Percentiles rank a stretch among this genome's conserved stretches.
Evolutionary conservation across 1,140 invertebrate species (phyloP).

Genomic region (Orussus abietinus): DNA sequence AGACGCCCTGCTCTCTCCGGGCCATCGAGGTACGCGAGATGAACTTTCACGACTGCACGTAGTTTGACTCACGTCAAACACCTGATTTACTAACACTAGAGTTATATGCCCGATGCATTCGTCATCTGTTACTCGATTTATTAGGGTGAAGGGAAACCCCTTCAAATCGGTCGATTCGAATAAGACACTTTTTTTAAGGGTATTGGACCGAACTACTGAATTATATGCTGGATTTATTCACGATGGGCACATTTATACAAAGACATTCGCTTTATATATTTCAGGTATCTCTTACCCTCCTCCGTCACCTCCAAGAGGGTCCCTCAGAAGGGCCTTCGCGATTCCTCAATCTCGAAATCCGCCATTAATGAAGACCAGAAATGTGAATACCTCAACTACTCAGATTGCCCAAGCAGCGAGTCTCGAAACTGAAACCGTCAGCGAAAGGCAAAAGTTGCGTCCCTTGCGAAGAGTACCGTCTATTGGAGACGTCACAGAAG

Average conservation of each 20-base stretch:
- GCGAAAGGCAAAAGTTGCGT: conserved; percentile 41
- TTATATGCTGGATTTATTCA: conserved; percentile 9
- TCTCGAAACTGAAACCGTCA: conserved; percentile 43
- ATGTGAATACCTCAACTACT: conserved; percentile 46
- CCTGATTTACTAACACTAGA: no score
- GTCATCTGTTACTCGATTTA: no score
- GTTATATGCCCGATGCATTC: no score
- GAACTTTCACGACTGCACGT: no score
- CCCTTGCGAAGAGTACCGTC: no score
- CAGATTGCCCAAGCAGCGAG: conserved; percentile 33
- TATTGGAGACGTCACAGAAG: conserved; percentile 44
- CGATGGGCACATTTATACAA: no score
- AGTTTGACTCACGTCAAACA: no score
- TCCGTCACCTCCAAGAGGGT: conserved; percentile 68
- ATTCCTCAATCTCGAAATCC: conserved; percentile 71
- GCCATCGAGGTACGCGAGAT: conserved; percentile 54
- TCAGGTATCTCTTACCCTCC: conserved; percentile 73
- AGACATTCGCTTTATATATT: background rate
- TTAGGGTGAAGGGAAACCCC: no score
- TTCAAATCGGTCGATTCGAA: no score
- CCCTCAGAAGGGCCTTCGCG: conserved; percentile 64
- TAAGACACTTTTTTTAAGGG: no score
- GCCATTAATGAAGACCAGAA: conserved; percentile 67
- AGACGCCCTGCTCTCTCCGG: conserved; percentile 51
- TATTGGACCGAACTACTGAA: no score